A percentile compares a stretch with the other conserved stretches of the same genome.
Conservation (phyloP, 35 echinoderm and acorn worm species). For the Nesometra sesokonis region DNA sequence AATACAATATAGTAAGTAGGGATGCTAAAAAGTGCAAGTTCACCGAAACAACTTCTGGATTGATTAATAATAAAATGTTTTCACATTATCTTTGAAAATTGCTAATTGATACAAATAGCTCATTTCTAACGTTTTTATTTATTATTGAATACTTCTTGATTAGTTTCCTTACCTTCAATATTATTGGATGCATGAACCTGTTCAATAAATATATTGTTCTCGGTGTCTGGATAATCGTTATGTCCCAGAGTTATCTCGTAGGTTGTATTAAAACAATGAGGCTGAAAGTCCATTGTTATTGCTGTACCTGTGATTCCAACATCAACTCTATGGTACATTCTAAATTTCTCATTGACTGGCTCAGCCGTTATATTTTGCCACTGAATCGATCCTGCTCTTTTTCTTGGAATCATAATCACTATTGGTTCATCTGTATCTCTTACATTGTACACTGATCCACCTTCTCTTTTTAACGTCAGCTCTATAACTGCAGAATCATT, state of each 20-base stretch:
- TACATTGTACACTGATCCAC: not conserved
- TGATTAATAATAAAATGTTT: too few relatives aligned
- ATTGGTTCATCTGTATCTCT: not conserved
- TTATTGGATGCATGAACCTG: not conserved
- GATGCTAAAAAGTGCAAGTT: too few relatives aligned
- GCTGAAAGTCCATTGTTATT: not conserved
- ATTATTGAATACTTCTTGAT: too few relatives aligned
- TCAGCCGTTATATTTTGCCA: not conserved
- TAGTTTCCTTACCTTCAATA: not conserved
- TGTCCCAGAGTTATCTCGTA: not conserved
- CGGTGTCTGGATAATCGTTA: not conserved
- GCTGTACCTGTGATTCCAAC: not conserved
- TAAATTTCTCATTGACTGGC: not conserved
- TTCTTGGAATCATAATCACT: not conserved
- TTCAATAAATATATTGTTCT: not conserved
- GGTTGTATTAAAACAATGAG: not conserved
- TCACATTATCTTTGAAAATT: too few relatives aligned
- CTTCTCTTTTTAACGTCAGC: not conserved
- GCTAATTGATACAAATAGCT: too few relatives aligned
- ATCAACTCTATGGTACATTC: not conserved
- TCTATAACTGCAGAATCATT: not conserved
- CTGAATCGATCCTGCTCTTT: not conserved
- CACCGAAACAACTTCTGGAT: too few relatives aligned
- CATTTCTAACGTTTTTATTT: too few relatives aligned
- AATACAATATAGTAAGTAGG: too few relatives aligned